phyloP scores from a whole-genome alignment of 2,113 vertebrate genomes.

The Pedetes capensis region DNA sequence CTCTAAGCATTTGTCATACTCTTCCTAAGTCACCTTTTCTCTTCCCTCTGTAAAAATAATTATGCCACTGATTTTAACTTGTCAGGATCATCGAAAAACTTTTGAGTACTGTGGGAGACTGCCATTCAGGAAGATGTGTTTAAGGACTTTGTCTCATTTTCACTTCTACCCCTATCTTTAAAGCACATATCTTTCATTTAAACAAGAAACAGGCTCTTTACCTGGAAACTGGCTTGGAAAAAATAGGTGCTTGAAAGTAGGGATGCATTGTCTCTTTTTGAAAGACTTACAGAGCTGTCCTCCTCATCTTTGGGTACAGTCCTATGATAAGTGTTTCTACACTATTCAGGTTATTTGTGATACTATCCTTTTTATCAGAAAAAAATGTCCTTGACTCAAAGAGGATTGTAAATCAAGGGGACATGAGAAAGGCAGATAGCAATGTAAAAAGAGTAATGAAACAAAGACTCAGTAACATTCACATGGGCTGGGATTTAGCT shows the following conservation, averaged over 20 bases:
- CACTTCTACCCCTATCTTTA: neutral
- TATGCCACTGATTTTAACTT: neutral
- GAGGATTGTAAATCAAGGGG: neutral
- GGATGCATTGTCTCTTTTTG: neutral
- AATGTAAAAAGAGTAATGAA: neutral
- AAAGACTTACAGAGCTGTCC: neutral
- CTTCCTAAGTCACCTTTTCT: constrained; percentile 20
- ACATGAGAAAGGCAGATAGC: neutral
- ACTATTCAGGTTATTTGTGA: neutral
- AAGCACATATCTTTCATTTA: constrained; percentile 30
- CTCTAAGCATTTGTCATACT: neutral
- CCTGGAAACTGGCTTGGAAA: neutral
- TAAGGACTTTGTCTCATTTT: neutral
- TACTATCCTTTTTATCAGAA: neutral
- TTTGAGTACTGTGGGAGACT: neutral
- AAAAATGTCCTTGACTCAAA: constrained; percentile 16
- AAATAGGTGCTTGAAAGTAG: constrained; percentile 20
- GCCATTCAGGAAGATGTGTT: constrained; percentile 2
- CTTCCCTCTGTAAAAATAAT: constrained; percentile 14
- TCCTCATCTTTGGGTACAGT: neutral
- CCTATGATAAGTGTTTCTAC: neutral
- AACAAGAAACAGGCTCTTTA: neutral
- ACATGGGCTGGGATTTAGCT: no score
- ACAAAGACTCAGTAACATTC: neutral
- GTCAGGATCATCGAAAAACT: neutral